Evolutionary conservation across 2,888 invertebrate species (phyloP).

Genomic region (Tenthredo amoena): DNA sequence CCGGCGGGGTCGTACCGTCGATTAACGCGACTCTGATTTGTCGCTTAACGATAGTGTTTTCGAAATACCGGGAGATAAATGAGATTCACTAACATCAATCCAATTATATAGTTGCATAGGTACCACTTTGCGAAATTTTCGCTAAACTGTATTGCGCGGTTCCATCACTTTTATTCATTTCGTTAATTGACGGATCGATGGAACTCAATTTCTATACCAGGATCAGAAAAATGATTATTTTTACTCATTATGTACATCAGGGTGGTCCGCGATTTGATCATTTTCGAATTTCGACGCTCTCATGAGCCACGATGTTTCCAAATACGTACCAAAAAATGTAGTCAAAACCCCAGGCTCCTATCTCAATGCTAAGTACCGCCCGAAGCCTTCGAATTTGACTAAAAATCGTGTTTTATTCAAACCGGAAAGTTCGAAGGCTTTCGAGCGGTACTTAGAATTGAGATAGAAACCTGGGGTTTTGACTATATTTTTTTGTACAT

Average conservation of each 20-base stretch:
- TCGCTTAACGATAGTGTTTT: constrained; percentile 53
- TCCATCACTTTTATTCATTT: constrained; percentile 34
- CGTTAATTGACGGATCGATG: constrained; percentile 1
- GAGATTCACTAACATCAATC: background rate
- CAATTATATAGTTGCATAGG: background rate
- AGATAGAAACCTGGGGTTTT: no score
- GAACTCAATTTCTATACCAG: background rate
- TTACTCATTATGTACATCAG: background rate
- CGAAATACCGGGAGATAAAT: background rate
- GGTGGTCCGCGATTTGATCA: no score
- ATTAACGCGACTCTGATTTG: constrained; percentile 51
- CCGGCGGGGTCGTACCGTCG: background rate
- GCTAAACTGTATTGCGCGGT: background rate
- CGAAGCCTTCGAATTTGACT: no score
- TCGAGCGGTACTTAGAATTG: no score
- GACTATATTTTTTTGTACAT: no score
- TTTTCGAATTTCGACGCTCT: no score
- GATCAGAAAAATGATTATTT: background rate
- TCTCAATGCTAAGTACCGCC: no score
- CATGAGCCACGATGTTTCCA: no score
- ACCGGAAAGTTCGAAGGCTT: no score
- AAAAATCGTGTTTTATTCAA: no score
- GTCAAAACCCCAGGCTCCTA: no score
- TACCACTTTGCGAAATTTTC: background rate
- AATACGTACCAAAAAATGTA: no score